Base-by-base conservation (phyloP, 2,888 invertebrate genomes). In the Orthosia gracilis region DNA sequence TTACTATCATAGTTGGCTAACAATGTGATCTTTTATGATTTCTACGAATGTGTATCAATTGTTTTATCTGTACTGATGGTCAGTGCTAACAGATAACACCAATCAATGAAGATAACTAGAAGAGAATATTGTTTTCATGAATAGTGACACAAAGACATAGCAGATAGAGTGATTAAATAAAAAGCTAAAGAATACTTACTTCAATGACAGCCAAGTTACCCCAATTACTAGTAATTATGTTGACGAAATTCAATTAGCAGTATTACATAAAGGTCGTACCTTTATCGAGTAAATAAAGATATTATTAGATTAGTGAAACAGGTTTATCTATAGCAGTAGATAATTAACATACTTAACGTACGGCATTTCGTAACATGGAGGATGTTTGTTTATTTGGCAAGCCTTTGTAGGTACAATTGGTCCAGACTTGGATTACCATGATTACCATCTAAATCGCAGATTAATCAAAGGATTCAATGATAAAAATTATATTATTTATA, bases 231-330 rank as follows among this genome's bases (percentile, higher is more conserved):
- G 45, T 54, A 68, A 62, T 50, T 18, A 78, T 59, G 63, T 72
- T 70, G 71, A n/a, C 74, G 64, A 77, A 85, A 82, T 75, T 80
- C 31, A 80, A 86, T 85, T 83, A 84, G 74, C 68, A 58, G 57
- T 57, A 49, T 83, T 83, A 85, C 65, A 68, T 84, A 76, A 75
- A 73, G 65, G 63, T 71, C 52, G 18, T 50, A 64, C 50, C 52
- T 64, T 49, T 66, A 23, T 47, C 40, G 59, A 67, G 70, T 80
- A 71, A 69, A 69, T 63, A 58, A 70, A 40, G 15, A 52, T 54
- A 73, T 83, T 83, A 85, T 86, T 76, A 85, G 76, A 85, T 85
- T 86, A 79, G 21, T 21, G 31, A 73, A 75, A 75, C 74, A 80
- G 68, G 83, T 83, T 86, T 75, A 54, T 50, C 26, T 58, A 62